These are phyloP conservation scores for Tetramorium alpestre DNA, from an alignment of 1,140 invertebrate species.

Conservation along the genomic window DNA sequence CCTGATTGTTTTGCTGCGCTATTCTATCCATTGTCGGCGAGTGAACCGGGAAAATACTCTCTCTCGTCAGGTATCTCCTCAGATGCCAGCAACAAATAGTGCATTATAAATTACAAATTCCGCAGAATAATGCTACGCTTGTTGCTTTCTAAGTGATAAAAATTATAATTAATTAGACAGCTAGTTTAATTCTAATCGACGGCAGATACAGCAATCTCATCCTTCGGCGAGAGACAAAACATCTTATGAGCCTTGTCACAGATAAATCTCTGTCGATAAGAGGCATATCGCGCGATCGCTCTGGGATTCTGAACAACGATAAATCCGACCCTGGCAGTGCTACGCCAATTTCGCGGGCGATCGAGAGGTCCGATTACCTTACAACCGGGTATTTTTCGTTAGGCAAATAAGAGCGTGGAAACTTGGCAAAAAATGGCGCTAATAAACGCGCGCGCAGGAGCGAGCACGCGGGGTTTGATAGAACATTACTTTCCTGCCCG, in stretches of 20 bases:
- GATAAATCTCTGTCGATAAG: conserved; percentile 55
- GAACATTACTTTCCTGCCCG: conserved; percentile 43
- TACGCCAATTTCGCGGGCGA: conserved; percentile 54
- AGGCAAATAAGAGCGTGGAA: conserved; percentile 52
- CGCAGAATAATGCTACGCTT: background rate
- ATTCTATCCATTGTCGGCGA: background rate
- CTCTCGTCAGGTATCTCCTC: background rate
- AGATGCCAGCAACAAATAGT: background rate
- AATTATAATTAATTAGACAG: background rate
- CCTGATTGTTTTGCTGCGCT: background rate
- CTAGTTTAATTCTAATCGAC: background rate
- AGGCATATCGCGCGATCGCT: conserved; percentile 11
- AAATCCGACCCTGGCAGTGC: conserved; percentile 32
- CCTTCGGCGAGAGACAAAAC: conserved; percentile 22
- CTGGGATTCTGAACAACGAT: conserved; percentile 31
- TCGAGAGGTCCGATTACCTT: conserved; percentile 51
- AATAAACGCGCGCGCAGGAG: conserved; percentile 43
- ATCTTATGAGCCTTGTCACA: background rate
- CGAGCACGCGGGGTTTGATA: background rate
- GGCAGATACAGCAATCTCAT: background rate
- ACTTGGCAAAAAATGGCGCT: conserved; percentile 46
- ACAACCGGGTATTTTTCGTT: conserved; percentile 44
- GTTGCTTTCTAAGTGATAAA: background rate
- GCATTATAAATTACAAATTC: background rate
- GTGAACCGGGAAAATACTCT: background rate